Percentiles rank a stretch among this genome's conserved stretches.
These are phyloP conservation scores for Anguilla anguilla DNA, from an alignment of 2,797 vertebrate species.

Conservation along the genomic window DNA sequence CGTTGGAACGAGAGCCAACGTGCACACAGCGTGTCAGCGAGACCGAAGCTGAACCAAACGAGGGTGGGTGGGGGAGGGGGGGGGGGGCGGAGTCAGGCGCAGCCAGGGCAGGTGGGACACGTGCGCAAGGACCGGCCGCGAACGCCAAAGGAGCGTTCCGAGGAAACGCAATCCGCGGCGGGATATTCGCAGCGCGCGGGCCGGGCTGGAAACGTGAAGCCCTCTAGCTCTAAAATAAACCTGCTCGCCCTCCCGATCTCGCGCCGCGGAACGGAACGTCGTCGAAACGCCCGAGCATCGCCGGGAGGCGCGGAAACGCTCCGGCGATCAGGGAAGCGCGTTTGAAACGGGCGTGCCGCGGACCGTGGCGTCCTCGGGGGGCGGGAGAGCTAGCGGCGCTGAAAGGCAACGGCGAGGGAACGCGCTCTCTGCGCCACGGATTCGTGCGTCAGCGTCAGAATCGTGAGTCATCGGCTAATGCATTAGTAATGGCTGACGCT, in stretches of 20 bases:
- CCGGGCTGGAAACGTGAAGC: too few relatives aligned
- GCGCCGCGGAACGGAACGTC: too few relatives aligned
- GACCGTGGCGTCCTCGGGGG: background rate
- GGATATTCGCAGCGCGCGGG: too few relatives aligned
- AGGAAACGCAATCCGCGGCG: too few relatives aligned
- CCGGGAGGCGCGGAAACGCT: background rate
- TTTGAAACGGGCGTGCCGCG: background rate
- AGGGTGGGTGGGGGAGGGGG: too few relatives aligned
- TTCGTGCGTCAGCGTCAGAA: conserved; percentile 30
- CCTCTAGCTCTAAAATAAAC: too few relatives aligned
- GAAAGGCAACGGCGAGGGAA: conserved; percentile 14
- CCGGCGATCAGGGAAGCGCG: background rate
- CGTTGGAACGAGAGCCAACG: background rate
- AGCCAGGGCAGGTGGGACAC: too few relatives aligned
- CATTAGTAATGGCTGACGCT: conserved; percentile 32
- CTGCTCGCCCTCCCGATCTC: too few relatives aligned
- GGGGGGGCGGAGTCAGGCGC: too few relatives aligned
- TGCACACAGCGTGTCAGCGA: background rate
- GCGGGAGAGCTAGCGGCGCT: background rate
- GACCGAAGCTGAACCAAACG: background rate
- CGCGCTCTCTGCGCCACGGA: conserved; percentile 33
- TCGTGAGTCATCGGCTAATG: conserved; percentile 28
- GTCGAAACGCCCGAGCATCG: too few relatives aligned
- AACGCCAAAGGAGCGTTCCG: too few relatives aligned
- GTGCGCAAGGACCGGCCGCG: too few relatives aligned